Conservation (phyloP, 2,888 invertebrate genomes). For the Smittia sp. region DNA sequence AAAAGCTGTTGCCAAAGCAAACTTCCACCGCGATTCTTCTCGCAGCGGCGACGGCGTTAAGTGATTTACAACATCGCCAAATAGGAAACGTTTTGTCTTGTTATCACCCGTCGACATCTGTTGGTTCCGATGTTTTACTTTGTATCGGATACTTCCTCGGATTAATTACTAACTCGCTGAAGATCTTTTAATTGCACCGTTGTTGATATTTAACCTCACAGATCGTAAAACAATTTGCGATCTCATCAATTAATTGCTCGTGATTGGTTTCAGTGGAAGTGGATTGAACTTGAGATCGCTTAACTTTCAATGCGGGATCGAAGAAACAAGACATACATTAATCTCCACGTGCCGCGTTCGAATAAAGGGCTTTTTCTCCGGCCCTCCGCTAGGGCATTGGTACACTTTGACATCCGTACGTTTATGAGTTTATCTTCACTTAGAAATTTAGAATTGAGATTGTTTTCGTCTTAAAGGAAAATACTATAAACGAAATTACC, state of each 20-base stretch:
- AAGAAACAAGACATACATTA: too few relatives aligned
- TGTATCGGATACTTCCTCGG: neutral
- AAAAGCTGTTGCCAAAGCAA: constrained; percentile 26
- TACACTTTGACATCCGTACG: too few relatives aligned
- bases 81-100: constrained; percentile 18
- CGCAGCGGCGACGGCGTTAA: neutral
- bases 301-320: too few relatives aligned
- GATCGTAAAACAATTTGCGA: neutral
- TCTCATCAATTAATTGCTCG: neutral
- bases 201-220: neutral
- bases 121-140: neutral
- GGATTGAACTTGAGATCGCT: neutral
- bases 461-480: too few relatives aligned
- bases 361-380: too few relatives aligned
- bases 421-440: too few relatives aligned
- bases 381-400: too few relatives aligned
- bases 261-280: too few relatives aligned
- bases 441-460: too few relatives aligned
- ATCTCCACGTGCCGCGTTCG: too few relatives aligned
- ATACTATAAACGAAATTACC: too few relatives aligned
- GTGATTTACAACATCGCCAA: neutral
- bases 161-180: neutral
- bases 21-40: constrained; percentile 6
- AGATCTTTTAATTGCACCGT: neutral
- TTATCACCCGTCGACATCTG: neutral